These are phyloP conservation scores for Hemicordylus capensis DNA, from an alignment of 2,113 vertebrate species.

Conservation along the genomic window DNA sequence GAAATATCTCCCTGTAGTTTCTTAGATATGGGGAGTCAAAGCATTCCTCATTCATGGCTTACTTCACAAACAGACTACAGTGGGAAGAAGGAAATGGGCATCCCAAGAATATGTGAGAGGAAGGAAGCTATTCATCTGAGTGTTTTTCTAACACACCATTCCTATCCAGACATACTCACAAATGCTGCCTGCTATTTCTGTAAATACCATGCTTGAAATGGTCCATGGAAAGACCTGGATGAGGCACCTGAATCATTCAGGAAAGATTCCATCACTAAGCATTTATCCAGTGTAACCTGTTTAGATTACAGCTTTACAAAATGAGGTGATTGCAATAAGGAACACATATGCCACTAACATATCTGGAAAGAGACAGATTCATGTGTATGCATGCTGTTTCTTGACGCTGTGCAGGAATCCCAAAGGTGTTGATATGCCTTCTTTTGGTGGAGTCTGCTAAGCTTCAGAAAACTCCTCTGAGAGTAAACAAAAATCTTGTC, in stretches of 20 bases:
- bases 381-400: background rate
- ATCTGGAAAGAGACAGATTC: background rate
- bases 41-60: conserved; percentile 39
- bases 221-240: background rate
- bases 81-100: conserved; percentile 1
- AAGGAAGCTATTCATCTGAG: conserved; percentile 65
- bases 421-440: background rate
- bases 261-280: background rate
- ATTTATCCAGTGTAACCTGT: background rate
- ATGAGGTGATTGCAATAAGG: background rate
- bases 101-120: conserved; percentile 41
- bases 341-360: background rate
- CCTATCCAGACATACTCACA: conserved; percentile 41
- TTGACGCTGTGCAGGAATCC: background rate
- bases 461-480: background rate
- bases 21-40: conserved; percentile 32
- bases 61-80: conserved; percentile 30
- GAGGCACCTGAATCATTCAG: background rate
- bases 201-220: background rate
- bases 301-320: background rate
- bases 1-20: conserved; percentile 42
- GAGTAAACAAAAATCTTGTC: background rate
- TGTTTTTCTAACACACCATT: conserved; percentile 60
- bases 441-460: background rate
- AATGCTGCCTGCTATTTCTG: background rate